Evolutionary conservation across 2,888 invertebrate genomes (phyloP), one percentile per base, ranked within the genome.

Genomic region (Microchrysa polita): DNA sequence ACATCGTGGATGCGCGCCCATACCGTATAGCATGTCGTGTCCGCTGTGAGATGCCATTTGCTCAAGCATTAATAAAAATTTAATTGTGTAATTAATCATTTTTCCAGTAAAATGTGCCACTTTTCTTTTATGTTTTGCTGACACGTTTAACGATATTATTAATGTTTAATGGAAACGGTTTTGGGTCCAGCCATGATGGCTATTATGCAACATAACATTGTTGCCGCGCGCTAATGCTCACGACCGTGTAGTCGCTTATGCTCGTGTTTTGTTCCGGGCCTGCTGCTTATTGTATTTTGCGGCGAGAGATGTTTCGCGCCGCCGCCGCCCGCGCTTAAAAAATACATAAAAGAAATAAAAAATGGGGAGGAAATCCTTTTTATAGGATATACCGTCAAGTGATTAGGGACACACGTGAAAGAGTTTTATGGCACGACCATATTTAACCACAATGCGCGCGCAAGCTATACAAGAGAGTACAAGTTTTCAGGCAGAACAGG

Each of bases 31-130:
- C n/a, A n/a, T n/a, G n/a, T n/a, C n/a, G n/a, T n/a, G n/a, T n/a
- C n/a, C n/a, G n/a, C 59, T 44, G 44, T n/a, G 22, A 16, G 23
- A n/a, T 63, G 48, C 48, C 12, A 48, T n/a, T 48, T n/a, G 48
- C 48, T 48, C 48, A 60, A 20, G 27, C 57, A 73, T 73, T 67
- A 67, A 67, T 73, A 73, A 73, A 73, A 73, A 73, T 73, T 73
- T 67, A 73, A 73, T 73, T 73, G 22, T 67, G 67, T 67, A 73
- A 73, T 73, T 73, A 73, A 73, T 73, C 73, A 73, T 67, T 67
- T 73, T 72, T 67, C 27, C 44, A 42, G 59, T 20, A 48, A 60
- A 60, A 44, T 60, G 55, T 60, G 40, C 22, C 14, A 20, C 44
- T 71, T 42, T 57, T 71, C 23, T 59, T 59, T 72, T 72, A 57